Evolutionary conservation across 2,888 invertebrate genomes (phyloP).

Genomic region (Cistogaster globosa): DNA sequence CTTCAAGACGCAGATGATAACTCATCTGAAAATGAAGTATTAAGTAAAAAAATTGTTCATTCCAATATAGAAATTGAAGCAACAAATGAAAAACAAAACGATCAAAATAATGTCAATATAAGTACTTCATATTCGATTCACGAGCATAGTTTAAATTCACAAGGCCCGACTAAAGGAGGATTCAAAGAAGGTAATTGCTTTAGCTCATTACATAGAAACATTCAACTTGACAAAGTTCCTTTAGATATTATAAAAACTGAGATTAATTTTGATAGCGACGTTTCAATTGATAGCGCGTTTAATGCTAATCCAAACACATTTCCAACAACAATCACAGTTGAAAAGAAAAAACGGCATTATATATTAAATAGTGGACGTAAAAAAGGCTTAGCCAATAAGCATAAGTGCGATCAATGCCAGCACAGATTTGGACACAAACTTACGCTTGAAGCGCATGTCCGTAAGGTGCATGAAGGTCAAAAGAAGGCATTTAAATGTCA

Average conservation of each 20-base stretch:
- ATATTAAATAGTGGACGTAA: constrained; percentile 69
- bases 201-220: neutral
- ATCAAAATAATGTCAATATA: neutral
- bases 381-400: constrained; percentile 75
- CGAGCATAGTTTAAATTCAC: neutral
- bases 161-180: neutral
- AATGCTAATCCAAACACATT: neutral
- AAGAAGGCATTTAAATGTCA: constrained; percentile 79
- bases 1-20: constrained; percentile 33
- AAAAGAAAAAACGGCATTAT: constrained; percentile 53
- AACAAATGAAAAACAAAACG: neutral
- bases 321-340: neutral
- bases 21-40: constrained; percentile 55
- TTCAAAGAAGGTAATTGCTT: constrained; percentile 18
- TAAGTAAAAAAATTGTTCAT: constrained; percentile 44
- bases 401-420: constrained; percentile 76
- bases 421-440: constrained; percentile 78
- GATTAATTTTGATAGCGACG: neutral
- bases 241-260: constrained; percentile 38
- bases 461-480: constrained; percentile 79
- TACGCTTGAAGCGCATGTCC: constrained; percentile 77
- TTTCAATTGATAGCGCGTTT: constrained; percentile 25
- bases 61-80: constrained; percentile 10
- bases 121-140: constrained; percentile 17
- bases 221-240: constrained; percentile 1